phyloP scores from a whole-genome alignment of 2,888 invertebrate species.

The Bombylius major region DNA sequence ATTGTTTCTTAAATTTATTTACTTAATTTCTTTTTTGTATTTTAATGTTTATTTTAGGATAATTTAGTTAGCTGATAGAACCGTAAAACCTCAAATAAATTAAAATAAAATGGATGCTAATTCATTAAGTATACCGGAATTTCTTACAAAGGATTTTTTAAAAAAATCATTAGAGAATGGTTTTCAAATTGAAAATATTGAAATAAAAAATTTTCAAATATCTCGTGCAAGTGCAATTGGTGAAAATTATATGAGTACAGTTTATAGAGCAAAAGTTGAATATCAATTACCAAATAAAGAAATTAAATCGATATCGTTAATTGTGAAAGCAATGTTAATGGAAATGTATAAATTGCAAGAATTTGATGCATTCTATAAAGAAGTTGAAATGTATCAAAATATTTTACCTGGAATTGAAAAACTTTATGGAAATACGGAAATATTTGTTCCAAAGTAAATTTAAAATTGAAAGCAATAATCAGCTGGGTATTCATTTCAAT shows the following conservation, averaged over 20 bases:
- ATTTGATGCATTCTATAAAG: conserved; percentile 7
- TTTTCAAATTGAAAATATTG: not conserved
- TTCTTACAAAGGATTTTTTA: not conserved
- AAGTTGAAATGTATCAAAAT: conserved; percentile 24
- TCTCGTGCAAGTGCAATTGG: not conserved
- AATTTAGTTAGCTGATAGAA: too few relatives aligned
- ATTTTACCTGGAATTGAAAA: conserved; percentile 25
- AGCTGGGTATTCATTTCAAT: too few relatives aligned
- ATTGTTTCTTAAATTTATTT: too few relatives aligned
- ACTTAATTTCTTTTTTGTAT: too few relatives aligned
- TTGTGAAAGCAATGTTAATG: too few relatives aligned
- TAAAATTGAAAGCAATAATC: not conserved
- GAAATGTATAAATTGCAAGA: not conserved
- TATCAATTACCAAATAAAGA: not conserved
- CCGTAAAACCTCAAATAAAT: too few relatives aligned
- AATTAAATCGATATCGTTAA: not conserved
- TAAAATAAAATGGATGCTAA: too few relatives aligned
- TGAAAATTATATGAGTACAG: conserved; percentile 6
- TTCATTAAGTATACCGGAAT: not conserved
- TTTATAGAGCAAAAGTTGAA: conserved; percentile 3
- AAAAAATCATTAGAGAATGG: conserved; percentile 1
- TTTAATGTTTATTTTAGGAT: too few relatives aligned
- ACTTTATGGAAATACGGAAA: conserved; percentile 17
- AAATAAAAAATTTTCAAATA: not conserved
- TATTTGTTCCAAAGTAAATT: not conserved